Evolutionary conservation across 2,888 invertebrate genomes (phyloP).

Genomic region (Mamestra brassicae): DNA sequence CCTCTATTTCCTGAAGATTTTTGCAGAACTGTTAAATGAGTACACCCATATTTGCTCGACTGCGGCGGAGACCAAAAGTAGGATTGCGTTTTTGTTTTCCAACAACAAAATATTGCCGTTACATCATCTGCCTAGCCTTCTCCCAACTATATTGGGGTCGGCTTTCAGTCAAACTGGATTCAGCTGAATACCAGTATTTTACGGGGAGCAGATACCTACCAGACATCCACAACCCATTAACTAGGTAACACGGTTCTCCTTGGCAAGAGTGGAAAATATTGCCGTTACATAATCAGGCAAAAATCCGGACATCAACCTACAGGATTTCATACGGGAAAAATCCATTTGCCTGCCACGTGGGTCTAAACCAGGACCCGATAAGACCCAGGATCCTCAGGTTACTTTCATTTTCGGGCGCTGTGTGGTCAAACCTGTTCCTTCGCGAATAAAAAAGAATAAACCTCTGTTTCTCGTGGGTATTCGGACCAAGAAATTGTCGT

Average conservation of each 20-base stretch:
- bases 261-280: too few relatives aligned
- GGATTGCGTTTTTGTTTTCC: background rate
- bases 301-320: background rate
- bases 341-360: background rate
- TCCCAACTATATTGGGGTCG: too few relatives aligned
- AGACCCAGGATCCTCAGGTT: background rate
- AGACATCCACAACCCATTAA: too few relatives aligned
- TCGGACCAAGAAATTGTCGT: background rate
- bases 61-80: background rate
- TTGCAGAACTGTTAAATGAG: too few relatives aligned
- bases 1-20: background rate
- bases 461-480: background rate
- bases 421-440: conserved; percentile 5
- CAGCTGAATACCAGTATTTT: too few relatives aligned
- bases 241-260: too few relatives aligned
- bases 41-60: background rate
- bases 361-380: background rate
- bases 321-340: background rate
- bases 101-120: background rate
- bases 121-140: background rate
- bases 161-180: too few relatives aligned
- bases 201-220: too few relatives aligned
- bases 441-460: background rate
- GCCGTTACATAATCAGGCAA: background rate
- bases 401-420: background rate